A percentile compares a stretch with the other conserved stretches of the same genome.
These are phyloP conservation scores for Amphipoea oculea DNA, from an alignment of 2,888 invertebrate genomes.

Conservation along the genomic window DNA sequence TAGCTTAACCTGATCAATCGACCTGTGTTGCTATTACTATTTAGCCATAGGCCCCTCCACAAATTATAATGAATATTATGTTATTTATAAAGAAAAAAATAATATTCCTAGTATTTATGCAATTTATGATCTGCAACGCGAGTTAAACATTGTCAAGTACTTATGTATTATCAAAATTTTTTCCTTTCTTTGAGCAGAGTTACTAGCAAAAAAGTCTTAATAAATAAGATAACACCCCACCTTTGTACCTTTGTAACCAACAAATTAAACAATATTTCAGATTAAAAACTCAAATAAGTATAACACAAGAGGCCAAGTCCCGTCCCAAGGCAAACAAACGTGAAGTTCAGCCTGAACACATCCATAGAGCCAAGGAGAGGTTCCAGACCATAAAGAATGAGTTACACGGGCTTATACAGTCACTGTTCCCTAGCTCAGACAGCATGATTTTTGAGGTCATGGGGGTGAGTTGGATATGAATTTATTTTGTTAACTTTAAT, in stretches of 20 bases:
- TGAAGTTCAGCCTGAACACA: slow-evolving; percentile 75
- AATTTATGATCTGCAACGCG: background rate
- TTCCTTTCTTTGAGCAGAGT: background rate
- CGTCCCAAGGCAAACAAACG: slow-evolving; percentile 70
- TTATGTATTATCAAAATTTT: background rate
- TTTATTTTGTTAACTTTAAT: background rate
- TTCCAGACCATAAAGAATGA: slow-evolving; percentile 80
- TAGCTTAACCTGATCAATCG: too few species aligned
- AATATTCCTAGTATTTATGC: background rate
- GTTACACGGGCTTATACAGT: slow-evolving; percentile 78
- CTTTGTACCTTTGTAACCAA: background rate
- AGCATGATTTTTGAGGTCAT: slow-evolving; percentile 75
- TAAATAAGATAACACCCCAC: background rate
- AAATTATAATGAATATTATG: background rate
- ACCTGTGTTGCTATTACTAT: too few species aligned
- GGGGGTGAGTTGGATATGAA: slow-evolving; percentile 74
- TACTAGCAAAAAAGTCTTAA: too few species aligned
- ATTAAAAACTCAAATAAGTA: slow-evolving; percentile 74
- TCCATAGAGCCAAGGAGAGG: slow-evolving; percentile 78
- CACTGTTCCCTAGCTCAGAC: slow-evolving; percentile 77
- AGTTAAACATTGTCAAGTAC: background rate
- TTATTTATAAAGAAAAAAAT: background rate
- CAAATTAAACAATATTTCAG: slow-evolving; percentile 67
- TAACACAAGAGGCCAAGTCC: slow-evolving; percentile 77
- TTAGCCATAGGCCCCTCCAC: too few species aligned